phyloP scores from a whole-genome alignment of 2,888 invertebrate genomes.

The Halictus ligatus region DNA sequence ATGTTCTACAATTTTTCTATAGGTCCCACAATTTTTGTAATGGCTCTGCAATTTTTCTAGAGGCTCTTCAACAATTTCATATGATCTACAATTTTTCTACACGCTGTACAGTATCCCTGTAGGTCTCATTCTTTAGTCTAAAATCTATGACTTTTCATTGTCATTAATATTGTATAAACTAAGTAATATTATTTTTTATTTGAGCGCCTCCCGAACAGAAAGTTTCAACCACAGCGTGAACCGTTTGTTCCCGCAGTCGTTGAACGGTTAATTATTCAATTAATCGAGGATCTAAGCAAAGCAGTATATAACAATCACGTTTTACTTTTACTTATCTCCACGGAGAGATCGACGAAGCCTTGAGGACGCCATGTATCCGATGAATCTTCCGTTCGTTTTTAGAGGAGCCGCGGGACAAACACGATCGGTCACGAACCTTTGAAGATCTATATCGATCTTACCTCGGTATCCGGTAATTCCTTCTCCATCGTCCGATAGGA shows the following conservation, averaged over 20 bases:
- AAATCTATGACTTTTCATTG: too few species aligned
- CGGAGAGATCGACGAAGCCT: neutral
- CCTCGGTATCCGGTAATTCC: neutral
- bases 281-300: neutral
- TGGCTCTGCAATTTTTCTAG: neutral
- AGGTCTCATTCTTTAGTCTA: too few species aligned
- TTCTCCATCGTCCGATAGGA: neutral
- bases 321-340: neutral
- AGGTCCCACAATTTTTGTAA: neutral
- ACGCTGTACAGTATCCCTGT: neutral
- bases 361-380: neutral
- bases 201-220: neutral
- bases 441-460: neutral
- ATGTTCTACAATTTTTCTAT: neutral
- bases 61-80: neutral
- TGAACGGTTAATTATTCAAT: conserved; percentile 1
- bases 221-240: neutral
- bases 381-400: neutral
- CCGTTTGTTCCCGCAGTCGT: neutral
- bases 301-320: neutral
- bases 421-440: neutral
- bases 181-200: neutral
- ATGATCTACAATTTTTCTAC: neutral
- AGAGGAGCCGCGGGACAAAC: neutral
- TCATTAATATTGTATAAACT: neutral